Base-by-base conservation (phyloP, 2,113 vertebrate genomes). In the Laterallus jamaicensis region DNA sequence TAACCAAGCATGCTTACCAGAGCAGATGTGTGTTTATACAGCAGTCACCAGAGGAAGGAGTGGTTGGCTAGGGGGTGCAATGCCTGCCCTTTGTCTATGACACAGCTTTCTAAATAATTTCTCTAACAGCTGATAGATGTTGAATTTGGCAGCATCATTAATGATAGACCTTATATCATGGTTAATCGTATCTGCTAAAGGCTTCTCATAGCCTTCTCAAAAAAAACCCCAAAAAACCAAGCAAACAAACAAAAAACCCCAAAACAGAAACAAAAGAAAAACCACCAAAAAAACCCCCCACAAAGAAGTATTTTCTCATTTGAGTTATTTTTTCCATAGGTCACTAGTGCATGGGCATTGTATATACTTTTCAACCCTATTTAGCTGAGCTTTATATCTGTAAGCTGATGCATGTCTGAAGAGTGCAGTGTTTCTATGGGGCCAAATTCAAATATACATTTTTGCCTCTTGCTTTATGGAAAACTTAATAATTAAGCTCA, bases 401-500 rank as follows among this genome's bases (percentile, higher is more conserved):
- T 86, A 76, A 95, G 89, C 59, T 84, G 88, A 66, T 6, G 1
- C 76, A 64, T 68, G 50, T 64, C 68, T 91, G 83, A 88, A 69
- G 39, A 83, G 60, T 4, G 31, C 25, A 52, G 35, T 44, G 20
- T 83, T 92, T 90, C 59, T 52, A 39, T 32, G 39, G 56, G 67
- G 55, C 63, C 80, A 92, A 86, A 86, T 55, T 63, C 59, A 95
- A 97, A 95, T 74, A 82, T 22, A 81, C 49, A 68, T 28, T 68
- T 94, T 82, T 95, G 94, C 91, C 95, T 97, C 94, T 87, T 96
- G 95, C 82, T 86, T 93, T 93, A 92, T 95, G 95, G 90, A 95
- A 97, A 96, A 94, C 95, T 93, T 97, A 97, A 97, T 98, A 92
- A 98, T 98, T 97, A 98, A 93, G 78, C 79, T 97, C 83, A 91